Base-by-base conservation (phyloP, 2,797 vertebrate species). In the Vireo griseus region DNA sequence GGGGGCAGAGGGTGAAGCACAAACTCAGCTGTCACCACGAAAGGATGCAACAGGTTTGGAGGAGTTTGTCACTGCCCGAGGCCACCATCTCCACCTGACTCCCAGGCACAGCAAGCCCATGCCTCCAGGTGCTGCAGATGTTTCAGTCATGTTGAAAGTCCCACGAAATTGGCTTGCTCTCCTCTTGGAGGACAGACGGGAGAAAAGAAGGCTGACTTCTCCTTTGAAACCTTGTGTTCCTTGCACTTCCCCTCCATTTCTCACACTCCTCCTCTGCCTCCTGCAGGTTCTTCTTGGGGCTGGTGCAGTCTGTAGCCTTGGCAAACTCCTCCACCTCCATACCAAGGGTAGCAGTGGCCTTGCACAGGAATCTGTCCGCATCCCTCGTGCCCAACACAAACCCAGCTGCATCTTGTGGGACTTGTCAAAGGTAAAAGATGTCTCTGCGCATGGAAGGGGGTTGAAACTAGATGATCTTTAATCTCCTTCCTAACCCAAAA, bases 31-130 rank as follows among this genome's bases (percentile, higher is more conserved):
- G 5, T 26, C 37, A 44, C 58, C 71, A 44, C 22, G 35, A 22
- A 47, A 75, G 29, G 21, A 44, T 33, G 33, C 9, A 77, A 50
- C 16, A 48, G 42, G 22, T 42, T 80, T 54, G 52, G 13, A 76
- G 59, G 44, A 22, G 37, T 26, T 52, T 48, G 20, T 39, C 4
- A 0, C 21, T 25, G 20, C 40, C 39, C 4, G 5, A 33, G 51
- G 44, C 5, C n/a, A 35, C 26, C 3, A 1, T 28, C 20, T 10
- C 16, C 40, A 31, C 31, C 25, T 1, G 0, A n/a, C 4, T 40
- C 40, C 24, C 1, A 1, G 16, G 25, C 37, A 40, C 35, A 51
- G 61, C 25, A 62, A 83, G 10, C 19, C 33, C 1, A 0, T 2
- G 2, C 1, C 16, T 12, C 21, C 35, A 3, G 57, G 31, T 3